These are phyloP conservation scores for Norana najaformis DNA, from an alignment of 2,888 invertebrate genomes.

Conservation along the genomic window DNA sequence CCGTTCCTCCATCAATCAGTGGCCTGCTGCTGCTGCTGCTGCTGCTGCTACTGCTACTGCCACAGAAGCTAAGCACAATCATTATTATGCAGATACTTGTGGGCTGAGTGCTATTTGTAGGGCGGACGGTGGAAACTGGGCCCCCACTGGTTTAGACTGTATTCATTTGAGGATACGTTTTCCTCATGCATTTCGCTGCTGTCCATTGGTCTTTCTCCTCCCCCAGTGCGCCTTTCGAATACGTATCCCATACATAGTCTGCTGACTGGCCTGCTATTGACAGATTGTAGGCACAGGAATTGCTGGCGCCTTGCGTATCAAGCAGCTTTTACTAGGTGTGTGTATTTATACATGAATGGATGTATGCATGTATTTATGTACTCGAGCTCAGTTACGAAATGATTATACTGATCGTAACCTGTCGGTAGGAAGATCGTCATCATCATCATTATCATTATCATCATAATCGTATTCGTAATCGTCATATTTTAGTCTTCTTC, in stretches of 20 bases:
- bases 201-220: too few relatives aligned
- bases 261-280: neutral
- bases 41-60: neutral
- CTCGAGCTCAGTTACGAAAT: neutral
- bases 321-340: too few relatives aligned
- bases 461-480: too few relatives aligned
- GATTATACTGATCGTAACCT: too few relatives aligned
- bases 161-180: neutral
- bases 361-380: too few relatives aligned
- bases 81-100: conserved; percentile 2
- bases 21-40: neutral
- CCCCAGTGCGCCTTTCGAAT: too few relatives aligned
- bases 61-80: neutral
- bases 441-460: too few relatives aligned
- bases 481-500: too few relatives aligned
- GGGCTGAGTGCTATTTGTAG: neutral
- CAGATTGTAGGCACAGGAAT: neutral
- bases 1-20: neutral
- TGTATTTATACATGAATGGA: too few relatives aligned
- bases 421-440: too few relatives aligned
- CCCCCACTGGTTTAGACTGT: neutral
- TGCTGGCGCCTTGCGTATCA: neutral
- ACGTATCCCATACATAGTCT: neutral
- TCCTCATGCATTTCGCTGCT: too few relatives aligned
- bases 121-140: neutral